Evolutionary conservation across 64 coral and sea anemone genomes (phyloP).

Genomic region (Hydrozoanthus tunicans): DNA sequence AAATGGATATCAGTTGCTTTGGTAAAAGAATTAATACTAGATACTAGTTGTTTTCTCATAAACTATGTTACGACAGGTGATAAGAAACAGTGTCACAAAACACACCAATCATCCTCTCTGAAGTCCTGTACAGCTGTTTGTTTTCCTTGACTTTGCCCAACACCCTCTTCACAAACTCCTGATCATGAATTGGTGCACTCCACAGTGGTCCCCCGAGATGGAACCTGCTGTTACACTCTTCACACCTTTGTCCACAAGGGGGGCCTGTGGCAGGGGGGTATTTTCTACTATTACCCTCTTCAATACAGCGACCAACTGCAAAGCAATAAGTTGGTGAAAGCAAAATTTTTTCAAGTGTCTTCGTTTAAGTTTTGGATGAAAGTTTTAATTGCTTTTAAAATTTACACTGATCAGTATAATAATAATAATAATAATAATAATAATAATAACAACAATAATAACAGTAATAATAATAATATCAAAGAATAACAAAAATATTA

Average conservation of each 20-base stretch:
- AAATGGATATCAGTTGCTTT: background rate
- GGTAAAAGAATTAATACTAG: background rate
- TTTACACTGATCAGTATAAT: no score
- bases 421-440: no score
- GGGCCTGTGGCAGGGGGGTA: constrained; percentile 94
- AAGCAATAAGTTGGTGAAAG: background rate
- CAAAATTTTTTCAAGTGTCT: background rate
- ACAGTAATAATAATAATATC: no score
- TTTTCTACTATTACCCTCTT: constrained; percentile 84
- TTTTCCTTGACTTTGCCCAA: constrained; percentile 65
- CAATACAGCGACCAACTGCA: constrained; percentile 90
- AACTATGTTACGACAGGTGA: background rate
- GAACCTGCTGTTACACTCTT: constrained; percentile 78
- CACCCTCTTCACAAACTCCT: constrained; percentile 69
- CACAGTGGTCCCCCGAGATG: constrained; percentile 95
- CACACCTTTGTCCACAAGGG: constrained; percentile 74
- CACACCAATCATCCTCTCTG: constrained; percentile 93
- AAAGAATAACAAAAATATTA: no score
- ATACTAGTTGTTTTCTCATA: background rate
- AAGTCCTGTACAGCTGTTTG: constrained; percentile 72
- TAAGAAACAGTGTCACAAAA: background rate
- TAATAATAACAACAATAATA: no score
- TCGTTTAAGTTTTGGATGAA: no score
- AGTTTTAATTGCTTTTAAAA: no score
- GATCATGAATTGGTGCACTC: constrained; percentile 83